phyloP scores from a whole-genome alignment of 2,888 invertebrate species.

The Cephus pygmeus region DNA sequence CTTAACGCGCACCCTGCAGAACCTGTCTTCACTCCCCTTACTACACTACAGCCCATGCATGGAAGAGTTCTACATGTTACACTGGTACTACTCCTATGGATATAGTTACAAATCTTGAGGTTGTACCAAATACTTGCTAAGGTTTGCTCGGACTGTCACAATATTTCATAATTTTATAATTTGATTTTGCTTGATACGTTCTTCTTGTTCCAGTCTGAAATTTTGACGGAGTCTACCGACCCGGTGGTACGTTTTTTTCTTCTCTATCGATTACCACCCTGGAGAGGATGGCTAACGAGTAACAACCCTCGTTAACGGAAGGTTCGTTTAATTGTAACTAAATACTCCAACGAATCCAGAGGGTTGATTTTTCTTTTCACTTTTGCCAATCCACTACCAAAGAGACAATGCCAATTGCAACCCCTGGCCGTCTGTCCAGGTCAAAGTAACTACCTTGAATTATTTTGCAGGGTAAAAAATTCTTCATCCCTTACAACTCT shows the following conservation, averaged over 20 bases:
- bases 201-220: neutral
- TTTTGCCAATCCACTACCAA: neutral
- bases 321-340: conserved; percentile 42
- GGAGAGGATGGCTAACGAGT: conserved; percentile 28
- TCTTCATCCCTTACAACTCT: conserved; percentile 1
- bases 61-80: neutral
- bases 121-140: neutral
- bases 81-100: neutral
- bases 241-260: neutral
- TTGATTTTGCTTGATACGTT: neutral
- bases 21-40: neutral
- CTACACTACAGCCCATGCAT: neutral
- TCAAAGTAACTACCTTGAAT: neutral
- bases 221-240: neutral
- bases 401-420: neutral
- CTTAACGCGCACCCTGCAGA: conserved; percentile 42
- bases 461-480: conserved; percentile 5
- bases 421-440: neutral
- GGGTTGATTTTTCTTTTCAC: neutral
- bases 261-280: neutral
- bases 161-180: neutral
- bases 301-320: conserved; percentile 41
- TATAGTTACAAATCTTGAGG: neutral
- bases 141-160: neutral
- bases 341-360: conserved; percentile 28